Evolutionary conservation across 2,113 vertebrate genomes (phyloP).

Genomic region (Clinocottus analis): DNA sequence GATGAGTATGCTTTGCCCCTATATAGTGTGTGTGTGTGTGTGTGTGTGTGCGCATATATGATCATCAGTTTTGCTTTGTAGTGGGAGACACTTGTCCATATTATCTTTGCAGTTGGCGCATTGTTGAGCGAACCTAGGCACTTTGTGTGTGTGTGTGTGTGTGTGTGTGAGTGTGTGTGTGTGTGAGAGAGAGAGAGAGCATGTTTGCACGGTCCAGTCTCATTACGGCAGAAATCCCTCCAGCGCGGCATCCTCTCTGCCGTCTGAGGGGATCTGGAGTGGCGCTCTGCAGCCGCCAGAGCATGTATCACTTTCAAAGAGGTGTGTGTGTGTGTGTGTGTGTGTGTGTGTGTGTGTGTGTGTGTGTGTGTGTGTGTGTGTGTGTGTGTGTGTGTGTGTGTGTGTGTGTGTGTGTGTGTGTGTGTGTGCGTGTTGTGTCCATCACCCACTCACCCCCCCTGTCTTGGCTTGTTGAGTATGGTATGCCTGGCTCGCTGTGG

Average conservation of each 20-base stretch:
- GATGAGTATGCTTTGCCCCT: background rate
- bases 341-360: slow-evolving; percentile 19
- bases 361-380: slow-evolving; percentile 32
- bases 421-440: too few species aligned
- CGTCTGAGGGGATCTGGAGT: slow-evolving; percentile 78
- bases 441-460: too few species aligned
- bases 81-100: slow-evolving; percentile 44
- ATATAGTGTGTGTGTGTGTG: background rate
- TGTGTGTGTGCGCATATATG: slow-evolving; percentile 18
- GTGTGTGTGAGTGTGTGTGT: background rate
- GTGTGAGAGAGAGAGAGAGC: background rate
- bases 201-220: slow-evolving; percentile 34
- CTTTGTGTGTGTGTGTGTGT: slow-evolving; percentile 22
- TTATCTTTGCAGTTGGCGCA: slow-evolving; percentile 69
- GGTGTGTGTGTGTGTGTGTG: slow-evolving; percentile 53
- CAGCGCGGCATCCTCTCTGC: slow-evolving; percentile 73
- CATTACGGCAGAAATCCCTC: slow-evolving; percentile 72
- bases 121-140: slow-evolving; percentile 57
- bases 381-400: slow-evolving; percentile 25
- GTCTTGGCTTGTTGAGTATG: slow-evolving; percentile 68
- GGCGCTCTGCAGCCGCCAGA: slow-evolving; percentile 76
- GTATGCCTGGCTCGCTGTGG: slow-evolving; percentile 74
- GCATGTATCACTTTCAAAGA: slow-evolving; percentile 84
- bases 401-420: slow-evolving; percentile 51
- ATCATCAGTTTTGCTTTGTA: slow-evolving; percentile 56